Percentiles rank a stretch among this genome's conserved stretches.
These are phyloP conservation scores for Willisornis vidua DNA, from an alignment of 2,113 vertebrate species.

Conservation along the genomic window DNA sequence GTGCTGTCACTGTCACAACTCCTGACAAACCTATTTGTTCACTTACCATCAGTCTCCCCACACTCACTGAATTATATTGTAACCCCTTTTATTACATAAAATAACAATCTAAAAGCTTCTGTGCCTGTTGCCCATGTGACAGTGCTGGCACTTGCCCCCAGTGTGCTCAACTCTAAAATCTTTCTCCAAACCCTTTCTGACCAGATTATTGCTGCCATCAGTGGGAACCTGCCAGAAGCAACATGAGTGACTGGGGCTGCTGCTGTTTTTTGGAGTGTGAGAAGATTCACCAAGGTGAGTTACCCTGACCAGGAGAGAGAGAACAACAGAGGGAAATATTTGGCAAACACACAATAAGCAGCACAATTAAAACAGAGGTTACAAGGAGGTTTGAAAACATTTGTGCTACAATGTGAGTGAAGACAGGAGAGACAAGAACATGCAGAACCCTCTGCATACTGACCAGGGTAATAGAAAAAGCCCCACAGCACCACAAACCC, in stretches of 20 bases:
- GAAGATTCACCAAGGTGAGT: background rate
- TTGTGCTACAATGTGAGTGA: background rate
- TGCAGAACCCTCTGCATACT: background rate
- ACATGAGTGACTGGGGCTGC: background rate
- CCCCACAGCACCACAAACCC: background rate
- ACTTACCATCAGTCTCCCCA: background rate
- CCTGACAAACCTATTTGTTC: background rate
- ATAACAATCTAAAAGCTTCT: background rate
- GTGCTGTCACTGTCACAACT: background rate
- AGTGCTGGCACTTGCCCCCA: background rate
- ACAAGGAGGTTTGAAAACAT: background rate
- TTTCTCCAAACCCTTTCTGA: background rate
- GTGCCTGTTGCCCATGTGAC: background rate
- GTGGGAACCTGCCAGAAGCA: background rate
- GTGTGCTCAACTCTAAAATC: too few species aligned
- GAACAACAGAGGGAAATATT: background rate
- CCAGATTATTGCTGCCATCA: background rate
- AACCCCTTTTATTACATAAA: background rate
- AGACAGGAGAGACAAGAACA: background rate
- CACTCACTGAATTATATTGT: accelerated
- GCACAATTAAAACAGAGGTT: background rate
- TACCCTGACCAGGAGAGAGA: background rate
- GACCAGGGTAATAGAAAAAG: background rate
- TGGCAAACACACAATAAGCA: background rate
- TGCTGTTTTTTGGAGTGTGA: background rate